Base-by-base conservation (phyloP, 2,797 vertebrate genomes). In the Myiothlypis chrysogaster region DNA sequence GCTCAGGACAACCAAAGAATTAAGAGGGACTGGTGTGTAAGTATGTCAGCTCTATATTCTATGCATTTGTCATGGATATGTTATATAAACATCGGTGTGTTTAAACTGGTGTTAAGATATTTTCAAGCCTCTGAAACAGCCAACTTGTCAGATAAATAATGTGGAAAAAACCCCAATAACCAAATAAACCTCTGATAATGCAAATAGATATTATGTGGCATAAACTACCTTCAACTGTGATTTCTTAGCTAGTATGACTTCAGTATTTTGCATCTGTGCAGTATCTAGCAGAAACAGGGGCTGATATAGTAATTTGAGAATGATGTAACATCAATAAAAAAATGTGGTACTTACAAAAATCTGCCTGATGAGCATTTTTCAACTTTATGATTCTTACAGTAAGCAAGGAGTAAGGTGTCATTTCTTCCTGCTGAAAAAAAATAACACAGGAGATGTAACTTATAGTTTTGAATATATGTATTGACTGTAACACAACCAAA, bases 301-400 rank as follows among this genome's bases (percentile, higher is more conserved):
- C 30, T 61, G 22, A 52, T 63, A 15, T 8, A 55, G 5, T 46
- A 49, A 41, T 68, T 25, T 91, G 44, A 90, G 43, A 84, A 49
- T 14, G 14, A 13, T 37, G 27, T 30, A 64, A 44, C 12, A 27
- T 66, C 63, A 61, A 34, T 69, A 52, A 84, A 60, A 70, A 90
- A 63, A 76, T 46, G 28, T 34, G 52, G 39, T 93, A 98, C 98
- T 98, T 97, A 98, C 98, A 77, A 47, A 87, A 82, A 59, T 98
- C 98, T 55, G 85, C 84, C 57, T 85, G 97, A 43, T 27, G 78
- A 78, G 95, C 59, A 6, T 97, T 97, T 78, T 57, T 97, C 95
- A 98, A 97, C 72, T 89, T 85, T 77, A 98, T 96, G 87, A 98
- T 81, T 92, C 94, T 98, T 93, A 98, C 98, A 55, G 98, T 98